phyloP scores from a whole-genome alignment of 2,888 invertebrate genomes.

The Melieria omissa region DNA sequence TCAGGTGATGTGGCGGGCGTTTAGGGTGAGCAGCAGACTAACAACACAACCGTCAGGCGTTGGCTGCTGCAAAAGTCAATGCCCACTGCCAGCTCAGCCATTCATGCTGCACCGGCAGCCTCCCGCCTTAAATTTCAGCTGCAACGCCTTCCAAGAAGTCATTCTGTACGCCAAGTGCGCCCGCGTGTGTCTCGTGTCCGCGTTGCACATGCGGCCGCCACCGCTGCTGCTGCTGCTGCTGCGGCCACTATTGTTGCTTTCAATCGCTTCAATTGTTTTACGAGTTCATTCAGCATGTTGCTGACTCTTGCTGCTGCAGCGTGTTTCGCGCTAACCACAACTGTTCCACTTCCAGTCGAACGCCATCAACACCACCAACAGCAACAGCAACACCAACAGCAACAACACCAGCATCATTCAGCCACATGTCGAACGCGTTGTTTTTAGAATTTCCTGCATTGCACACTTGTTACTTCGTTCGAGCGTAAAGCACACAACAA shows the following conservation, averaged over 20 bases:
- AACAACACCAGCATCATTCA: not conserved
- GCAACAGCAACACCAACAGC: not conserved
- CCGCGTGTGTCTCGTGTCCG: not conserved
- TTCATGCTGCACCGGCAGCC: constrained; percentile 1
- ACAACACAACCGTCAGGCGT: not conserved
- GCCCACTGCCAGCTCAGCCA: constrained; percentile 22
- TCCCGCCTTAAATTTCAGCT: not conserved
- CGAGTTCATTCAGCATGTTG: constrained; percentile 26
- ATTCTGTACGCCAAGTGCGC: constrained; percentile 2
- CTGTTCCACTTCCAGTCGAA: not conserved
- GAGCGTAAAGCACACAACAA: constrained; percentile 58
- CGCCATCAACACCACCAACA: not conserved
- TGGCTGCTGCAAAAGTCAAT: constrained; percentile 10
- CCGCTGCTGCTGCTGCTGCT: constrained; percentile 11
- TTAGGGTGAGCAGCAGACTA: constrained; percentile 7
- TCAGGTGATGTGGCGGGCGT: too few species aligned
- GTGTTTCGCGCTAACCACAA: not conserved
- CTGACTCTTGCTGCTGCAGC: not conserved
- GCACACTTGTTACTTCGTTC: constrained; percentile 55
- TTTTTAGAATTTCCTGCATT: constrained; percentile 51
- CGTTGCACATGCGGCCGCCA: constrained; percentile 10
- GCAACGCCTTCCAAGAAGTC: constrained; percentile 38
- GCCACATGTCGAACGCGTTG: constrained; percentile 9
- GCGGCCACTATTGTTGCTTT: not conserved
- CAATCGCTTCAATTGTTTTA: constrained; percentile 33